Evolutionary conservation across 2,888 invertebrate genomes (phyloP).

Genomic region (Ethmia dodecea): DNA sequence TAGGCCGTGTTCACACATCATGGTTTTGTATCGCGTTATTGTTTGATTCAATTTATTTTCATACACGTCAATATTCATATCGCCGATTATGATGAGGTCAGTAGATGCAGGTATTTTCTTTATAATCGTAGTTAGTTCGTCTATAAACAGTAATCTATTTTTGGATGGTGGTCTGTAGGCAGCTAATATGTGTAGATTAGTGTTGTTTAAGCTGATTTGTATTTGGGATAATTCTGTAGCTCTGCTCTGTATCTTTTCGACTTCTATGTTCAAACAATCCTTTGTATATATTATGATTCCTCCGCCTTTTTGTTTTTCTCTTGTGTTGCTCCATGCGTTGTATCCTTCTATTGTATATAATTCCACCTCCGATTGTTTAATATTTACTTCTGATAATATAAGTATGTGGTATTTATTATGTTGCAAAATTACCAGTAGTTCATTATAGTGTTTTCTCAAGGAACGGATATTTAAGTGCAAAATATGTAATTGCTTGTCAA

Average conservation of each 20-base stretch:
- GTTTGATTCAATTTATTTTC: neutral
- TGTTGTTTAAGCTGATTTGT: neutral
- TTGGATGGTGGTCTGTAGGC: neutral
- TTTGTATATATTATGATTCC: constrained; percentile 3
- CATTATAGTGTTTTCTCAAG: constrained; percentile 11
- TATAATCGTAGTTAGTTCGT: neutral
- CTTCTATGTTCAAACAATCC: neutral
- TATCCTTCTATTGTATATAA: constrained; percentile 6
- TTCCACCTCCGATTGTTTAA: constrained; percentile 4
- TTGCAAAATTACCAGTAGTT: constrained; percentile 1
- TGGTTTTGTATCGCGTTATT: neutral
- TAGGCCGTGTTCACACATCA: constrained; percentile 3
- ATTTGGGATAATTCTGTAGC: neutral
- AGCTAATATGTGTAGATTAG: neutral
- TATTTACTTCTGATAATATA: constrained; percentile 9
- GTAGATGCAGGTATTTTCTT: neutral
- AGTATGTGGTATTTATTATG: neutral
- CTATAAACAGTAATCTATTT: neutral
- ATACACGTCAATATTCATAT: neutral
- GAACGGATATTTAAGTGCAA: constrained; percentile 7
- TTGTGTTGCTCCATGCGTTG: neutral
- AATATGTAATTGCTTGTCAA: neutral
- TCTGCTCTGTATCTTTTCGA: neutral
- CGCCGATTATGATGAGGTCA: neutral
- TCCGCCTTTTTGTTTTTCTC: constrained; percentile 6